Base-by-base conservation (phyloP, 2,797 vertebrate species). In the Sebastolobus altivelis region DNA sequence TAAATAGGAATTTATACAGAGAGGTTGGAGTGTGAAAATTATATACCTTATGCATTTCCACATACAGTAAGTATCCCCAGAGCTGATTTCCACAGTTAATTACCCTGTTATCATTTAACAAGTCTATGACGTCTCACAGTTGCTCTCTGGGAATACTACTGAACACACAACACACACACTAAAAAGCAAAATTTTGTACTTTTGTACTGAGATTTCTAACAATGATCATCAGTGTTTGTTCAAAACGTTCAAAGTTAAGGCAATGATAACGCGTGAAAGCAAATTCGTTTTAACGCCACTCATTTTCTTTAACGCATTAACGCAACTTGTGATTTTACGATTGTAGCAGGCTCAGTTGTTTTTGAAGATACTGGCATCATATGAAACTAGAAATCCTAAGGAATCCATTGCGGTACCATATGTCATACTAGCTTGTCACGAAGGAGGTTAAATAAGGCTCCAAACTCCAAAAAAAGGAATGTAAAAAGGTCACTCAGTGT, bases 401-500 rank as follows among this genome's bases (percentile, higher is more conserved):
- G 43, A 46, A 46, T 46, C 43, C 43, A 46, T 46, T 46, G 25
- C 25, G 16, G 16, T 46, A 46, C 43, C 43, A 46, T 46, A 46
- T 46, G 43, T 46, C 16, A 18, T 46, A 46, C 6, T 46, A 46
- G 16, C 6, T 46, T 46, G 43, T 46, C 43, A 0, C 43, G 18
- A 46, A 46, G 43, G 43, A 46, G 6, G 43, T 14, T 46, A 18
- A 46, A 46, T 46, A 46, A 46, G 3, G 2, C 40, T 43, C 40
- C 40, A 43, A 43, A 43, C 40, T 43, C 3, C 0, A 46, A 46
- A 46, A 35, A 8, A 46, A 43, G 40, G 14, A 43, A 43, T 43
- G 14, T 43, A 43, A 16, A 43, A 0, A 0, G 40, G 40, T 43
- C 5, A 16, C 13, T 14, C 40, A 43, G 40, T 0, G 0, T 14